Conservation (phyloP, 2,888 invertebrate species). For the Cremastinae sp. region DNA sequence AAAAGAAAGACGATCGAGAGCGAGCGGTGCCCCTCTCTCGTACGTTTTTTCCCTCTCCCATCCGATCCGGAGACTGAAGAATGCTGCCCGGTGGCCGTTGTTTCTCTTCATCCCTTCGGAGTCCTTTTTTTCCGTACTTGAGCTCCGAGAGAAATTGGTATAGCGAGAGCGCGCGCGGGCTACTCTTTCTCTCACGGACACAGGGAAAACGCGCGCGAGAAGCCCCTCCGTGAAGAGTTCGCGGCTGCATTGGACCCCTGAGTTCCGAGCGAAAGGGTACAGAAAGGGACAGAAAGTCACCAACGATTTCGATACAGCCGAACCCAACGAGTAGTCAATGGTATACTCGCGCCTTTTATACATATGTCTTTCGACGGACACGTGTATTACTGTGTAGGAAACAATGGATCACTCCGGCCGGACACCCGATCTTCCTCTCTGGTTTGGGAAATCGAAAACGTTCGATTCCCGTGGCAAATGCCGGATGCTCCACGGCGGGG, state of each 20-base stretch:
- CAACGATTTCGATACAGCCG: constrained; percentile 12
- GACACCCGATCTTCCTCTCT: constrained; percentile 65
- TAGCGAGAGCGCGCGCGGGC: constrained; percentile 31
- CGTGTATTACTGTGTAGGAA: constrained; percentile 43
- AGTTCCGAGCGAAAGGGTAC: constrained; percentile 1
- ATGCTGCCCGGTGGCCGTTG: constrained; percentile 22
- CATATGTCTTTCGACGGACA: not conserved
- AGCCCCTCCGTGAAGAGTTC: constrained; percentile 52
- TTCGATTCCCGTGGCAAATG: constrained; percentile 60
- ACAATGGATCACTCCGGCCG: constrained; percentile 69
- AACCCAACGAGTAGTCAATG: not conserved
- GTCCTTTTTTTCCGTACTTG: constrained; percentile 7
- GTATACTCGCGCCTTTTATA: not conserved
- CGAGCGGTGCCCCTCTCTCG: constrained; percentile 9
- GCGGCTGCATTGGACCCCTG: constrained; percentile 13
- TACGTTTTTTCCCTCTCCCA: constrained; percentile 24
- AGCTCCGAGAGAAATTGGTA: constrained; percentile 7
- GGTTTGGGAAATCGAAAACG: constrained; percentile 68
- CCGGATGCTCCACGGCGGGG: constrained; percentile 32
- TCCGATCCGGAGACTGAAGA: constrained; percentile 14
- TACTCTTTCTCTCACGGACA: constrained; percentile 8
- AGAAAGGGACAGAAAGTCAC: too few relatives aligned
- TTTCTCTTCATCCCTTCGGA: constrained; percentile 26
- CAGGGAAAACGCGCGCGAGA: not conserved
- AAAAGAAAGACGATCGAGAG: constrained; percentile 8